Evolutionary conservation across 2,797 vertebrate genomes (phyloP).

Genomic region (Betta splendens): DNA sequence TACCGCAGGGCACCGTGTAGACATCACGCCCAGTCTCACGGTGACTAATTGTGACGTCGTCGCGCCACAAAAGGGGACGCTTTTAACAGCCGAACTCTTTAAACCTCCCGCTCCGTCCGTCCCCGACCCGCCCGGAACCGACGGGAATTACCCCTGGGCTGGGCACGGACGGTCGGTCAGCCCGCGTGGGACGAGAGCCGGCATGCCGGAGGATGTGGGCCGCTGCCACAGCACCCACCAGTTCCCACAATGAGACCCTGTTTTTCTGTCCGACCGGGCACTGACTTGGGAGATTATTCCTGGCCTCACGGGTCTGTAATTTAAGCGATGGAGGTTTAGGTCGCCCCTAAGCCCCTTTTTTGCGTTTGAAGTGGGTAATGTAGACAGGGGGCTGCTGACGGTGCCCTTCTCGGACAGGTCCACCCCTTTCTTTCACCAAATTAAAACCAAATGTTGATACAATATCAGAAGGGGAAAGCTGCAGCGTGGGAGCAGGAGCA

Average conservation of each 20-base stretch:
- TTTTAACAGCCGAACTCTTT: no score
- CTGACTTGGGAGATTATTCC: conserved; percentile 68
- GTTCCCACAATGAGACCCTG: conserved; percentile 73
- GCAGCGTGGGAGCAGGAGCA: conserved; percentile 38
- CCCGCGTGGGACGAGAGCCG: conserved; percentile 44
- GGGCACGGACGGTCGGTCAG: conserved; percentile 44
- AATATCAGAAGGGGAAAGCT: conserved; percentile 48
- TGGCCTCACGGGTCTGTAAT: conserved; percentile 71
- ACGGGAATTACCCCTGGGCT: conserved; percentile 59
- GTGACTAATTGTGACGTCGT: conserved; percentile 28
- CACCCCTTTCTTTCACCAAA: conserved; percentile 53
- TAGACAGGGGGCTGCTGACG: conserved; percentile 62
- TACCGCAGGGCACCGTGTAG: background rate
- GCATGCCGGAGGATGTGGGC: conserved; percentile 71
- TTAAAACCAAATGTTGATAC: conserved; percentile 73
- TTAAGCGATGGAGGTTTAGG: conserved; percentile 54
- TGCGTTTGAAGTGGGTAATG: conserved; percentile 59
- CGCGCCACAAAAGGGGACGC: no score
- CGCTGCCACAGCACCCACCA: conserved; percentile 72
- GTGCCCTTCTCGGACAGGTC: conserved; percentile 68
- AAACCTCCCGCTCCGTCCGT: no score
- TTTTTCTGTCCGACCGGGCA: conserved; percentile 63
- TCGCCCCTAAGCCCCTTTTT: conserved; percentile 59
- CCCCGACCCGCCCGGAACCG: no score
- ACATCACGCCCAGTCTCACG: conserved; percentile 15